Evolutionary conservation across 2,113 vertebrate species (phyloP).

Genomic region (Triplophysa siluroides): DNA sequence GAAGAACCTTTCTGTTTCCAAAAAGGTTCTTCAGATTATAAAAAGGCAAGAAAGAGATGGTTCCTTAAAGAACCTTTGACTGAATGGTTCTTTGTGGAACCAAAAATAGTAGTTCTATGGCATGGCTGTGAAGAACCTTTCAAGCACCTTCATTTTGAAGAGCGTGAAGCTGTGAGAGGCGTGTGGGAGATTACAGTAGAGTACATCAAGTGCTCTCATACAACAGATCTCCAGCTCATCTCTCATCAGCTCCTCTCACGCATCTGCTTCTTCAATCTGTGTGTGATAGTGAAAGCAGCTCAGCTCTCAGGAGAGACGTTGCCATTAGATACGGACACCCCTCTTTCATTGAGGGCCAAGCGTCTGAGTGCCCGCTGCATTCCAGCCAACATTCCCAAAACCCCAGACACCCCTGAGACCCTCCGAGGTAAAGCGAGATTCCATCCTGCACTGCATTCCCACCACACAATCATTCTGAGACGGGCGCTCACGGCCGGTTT

Average conservation of each 20-base stretch:
- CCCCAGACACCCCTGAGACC: conserved; percentile 62
- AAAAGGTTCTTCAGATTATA: too few species aligned
- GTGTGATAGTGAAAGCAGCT: conserved; percentile 79
- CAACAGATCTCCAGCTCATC: background rate
- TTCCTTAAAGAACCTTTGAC: too few species aligned
- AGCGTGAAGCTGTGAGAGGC: too few species aligned
- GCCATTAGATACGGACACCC: conserved; percentile 71
- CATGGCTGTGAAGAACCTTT: too few species aligned
- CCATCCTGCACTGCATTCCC: conserved; percentile 72
- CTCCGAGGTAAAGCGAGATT: conserved; percentile 74
- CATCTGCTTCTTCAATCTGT: conserved; percentile 75
- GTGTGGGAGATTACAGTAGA: too few species aligned
- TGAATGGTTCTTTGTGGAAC: too few species aligned
- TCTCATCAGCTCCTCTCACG: conserved; percentile 47
- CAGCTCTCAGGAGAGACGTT: conserved; percentile 71
- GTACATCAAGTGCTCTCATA: too few species aligned
- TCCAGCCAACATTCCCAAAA: conserved; percentile 74
- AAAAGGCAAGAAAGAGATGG: too few species aligned
- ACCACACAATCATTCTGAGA: conserved; percentile 50
- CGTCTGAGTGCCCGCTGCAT: conserved; percentile 71
- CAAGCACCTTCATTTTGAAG: too few species aligned
- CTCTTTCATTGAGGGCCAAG: conserved; percentile 75
- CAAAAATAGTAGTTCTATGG: too few species aligned
- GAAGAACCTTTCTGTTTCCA: too few species aligned
- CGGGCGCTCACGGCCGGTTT: background rate